Base-by-base conservation (phyloP, 1,140 invertebrate genomes). In the Caenorhabditis latens region DNA sequence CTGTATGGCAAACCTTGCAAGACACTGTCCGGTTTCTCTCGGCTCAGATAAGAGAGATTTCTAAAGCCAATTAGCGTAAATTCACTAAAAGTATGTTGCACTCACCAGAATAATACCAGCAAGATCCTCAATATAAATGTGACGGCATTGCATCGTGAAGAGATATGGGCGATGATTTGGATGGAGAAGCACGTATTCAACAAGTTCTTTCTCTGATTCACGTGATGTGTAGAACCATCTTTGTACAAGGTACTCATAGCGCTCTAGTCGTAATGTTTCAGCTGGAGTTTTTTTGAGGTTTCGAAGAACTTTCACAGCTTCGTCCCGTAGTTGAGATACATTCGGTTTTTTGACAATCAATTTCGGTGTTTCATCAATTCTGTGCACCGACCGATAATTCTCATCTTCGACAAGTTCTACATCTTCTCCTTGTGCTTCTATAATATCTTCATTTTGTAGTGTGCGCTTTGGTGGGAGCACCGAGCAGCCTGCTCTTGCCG, bases 341-440 rank as follows among this genome's bases (percentile, higher is more conserved):
- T 32, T 46, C 14, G 13, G 71, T 32, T 24, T 53, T 42, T 79
- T 79, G n/a, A 13, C n/a, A 7, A 79, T 40, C 5, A 79, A 46
- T 24, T 79, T 79, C 13, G 71, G 71, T n/a, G 71, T 79, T 14
- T 79, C 71, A 24, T 79, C 46, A n/a, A 79, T 79, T 19, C 71
- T 46, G 24, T 79, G 71, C 13, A 79, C 71, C 7, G 71, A 46
- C 5, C 46, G 46, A 24, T 79, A 79, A n/a, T 79, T 79, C 8
- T 79, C 71, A 24, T 79, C 71, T 79, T 79, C 71, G 21, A 79
- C 71, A 14, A 79, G 71, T n/a, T 79, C 71, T 9, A 79, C 71
- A 32, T 79, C 71, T 50, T 79, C 71, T 79, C 71, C 71, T 11
- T 79, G 19, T 9, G 14, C n/a, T 50, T 79, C 43, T n/a, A 79